Base-by-base conservation (phyloP, 2,888 invertebrate genomes). In the Cancer borealis region DNA sequence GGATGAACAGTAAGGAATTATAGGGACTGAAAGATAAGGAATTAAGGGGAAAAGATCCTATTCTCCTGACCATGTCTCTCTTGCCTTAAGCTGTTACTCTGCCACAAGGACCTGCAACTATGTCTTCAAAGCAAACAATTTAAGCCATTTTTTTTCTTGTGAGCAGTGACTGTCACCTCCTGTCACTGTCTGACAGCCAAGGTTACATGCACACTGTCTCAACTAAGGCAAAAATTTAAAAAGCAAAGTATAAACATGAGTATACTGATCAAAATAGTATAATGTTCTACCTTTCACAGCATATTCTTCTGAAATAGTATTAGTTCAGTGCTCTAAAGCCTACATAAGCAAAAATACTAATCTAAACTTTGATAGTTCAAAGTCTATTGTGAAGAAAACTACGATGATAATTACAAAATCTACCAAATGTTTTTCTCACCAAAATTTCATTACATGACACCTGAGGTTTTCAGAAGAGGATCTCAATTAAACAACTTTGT, bases 61-160 rank as follows among this genome's bases (percentile, higher is more conserved):
- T 84, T 39, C 79, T 30, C 79, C 84, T 84, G 84, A 8, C 3
- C 39, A 30, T 39, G 39, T 10, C 84, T 30, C 39, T 30, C 6
- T 30, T 39, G 84, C 14, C 39, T 84, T 39, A 84, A 84, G 26
- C 39, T 39, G 84, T 39, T 14, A 39, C 39, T 30, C 84, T 84
- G 39, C 84, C 12, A 30, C 79, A 79, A 79, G 12, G 84, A 84
- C 84, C 84, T 84, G 84, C 73, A 54, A 73, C 84, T 84, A 84
- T 30, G 84, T 84, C 39, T 84, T 84, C 84, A 39, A 84, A 84
- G 84, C 84, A 84, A 84, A 84, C 84, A 39, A 30, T 39, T 17
- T 84, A 84, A 84, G 84, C 84, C 30, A 39, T 84, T 3, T 73
- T 39, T 84, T 39, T 17, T 84, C 39, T 84, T 8, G 39, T 84